Base-by-base conservation (phyloP, 1,140 invertebrate species). In the Aphelinus certus region DNA sequence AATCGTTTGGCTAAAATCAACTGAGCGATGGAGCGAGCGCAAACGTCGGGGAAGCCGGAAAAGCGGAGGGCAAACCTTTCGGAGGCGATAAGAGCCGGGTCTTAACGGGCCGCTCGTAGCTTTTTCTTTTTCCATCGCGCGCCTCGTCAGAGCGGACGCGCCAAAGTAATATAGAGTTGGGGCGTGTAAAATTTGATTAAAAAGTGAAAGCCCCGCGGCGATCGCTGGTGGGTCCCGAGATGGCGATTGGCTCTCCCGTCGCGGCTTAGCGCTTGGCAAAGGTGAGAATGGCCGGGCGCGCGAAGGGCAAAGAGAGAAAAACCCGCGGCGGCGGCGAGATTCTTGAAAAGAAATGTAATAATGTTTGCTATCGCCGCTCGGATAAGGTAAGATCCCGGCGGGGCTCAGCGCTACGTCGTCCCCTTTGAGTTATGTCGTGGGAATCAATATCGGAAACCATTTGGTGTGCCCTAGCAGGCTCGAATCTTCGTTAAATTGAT, bases 391-490 rank as follows among this genome's bases (percentile, higher is more conserved):
- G 73, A 78, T 74, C 74, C 76, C 64, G 7, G 61, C 26, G n/a
- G 75, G 56, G 58, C 73, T 73, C 57, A 10, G 26, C 1, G 43
- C 43, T 47, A 57, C 65, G 78, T 76, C 78, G 71, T 71, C 76
- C 74, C 47, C 73, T 76, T 78, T 68, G 68, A 79, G 73, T 79
- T 79, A 78, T 80, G 79, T 79, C 75, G 77, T 63, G 77, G 61
- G 78, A 78, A 75, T 80, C 76, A 79, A 80, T 80, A 80, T 80
- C 56, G 71, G 58, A 70, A 76, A 74, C 77, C 78, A 77, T 76
- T 79, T 73, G 56, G 43, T 58, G 42, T 42, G 64, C 5, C 43
- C 60, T 42, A 55, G 55, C 66, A 45, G 53, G 58, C 62, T 61
- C 73, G 71, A 69, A 80, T 78, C 73, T 73, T 63, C 58, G 9